These are phyloP conservation scores for Sebastes baramenuke DNA, from an alignment of 2,797 vertebrate species.

Conservation along the genomic window DNA sequence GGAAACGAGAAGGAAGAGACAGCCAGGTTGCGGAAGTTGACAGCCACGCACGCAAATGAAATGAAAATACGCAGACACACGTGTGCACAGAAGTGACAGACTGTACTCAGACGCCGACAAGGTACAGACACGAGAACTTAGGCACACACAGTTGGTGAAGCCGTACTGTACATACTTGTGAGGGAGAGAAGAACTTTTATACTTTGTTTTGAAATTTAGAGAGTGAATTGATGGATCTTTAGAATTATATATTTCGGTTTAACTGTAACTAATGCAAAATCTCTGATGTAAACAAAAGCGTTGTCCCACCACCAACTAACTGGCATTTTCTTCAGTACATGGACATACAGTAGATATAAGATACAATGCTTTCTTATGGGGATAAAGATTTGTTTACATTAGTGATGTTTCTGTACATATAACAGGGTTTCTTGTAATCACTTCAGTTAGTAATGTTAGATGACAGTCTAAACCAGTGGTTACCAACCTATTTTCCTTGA, in stretches of 20 bases:
- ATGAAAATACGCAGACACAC: constrained; percentile 36
- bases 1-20: constrained; percentile 64
- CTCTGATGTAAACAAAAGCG: neutral
- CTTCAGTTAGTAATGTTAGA: neutral
- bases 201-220: constrained; percentile 8
- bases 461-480: too few species aligned
- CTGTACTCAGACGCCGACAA: constrained; percentile 59
- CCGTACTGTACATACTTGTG: neutral
- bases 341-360: neutral
- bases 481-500: too few species aligned
- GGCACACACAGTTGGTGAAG: constrained; percentile 9
- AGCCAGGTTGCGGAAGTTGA: constrained; percentile 66
- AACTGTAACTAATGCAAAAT: neutral
- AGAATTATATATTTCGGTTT: neutral
- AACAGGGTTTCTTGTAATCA: neutral
- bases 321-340: neutral
- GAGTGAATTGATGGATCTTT: neutral
- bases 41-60: constrained; percentile 41
- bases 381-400: neutral
- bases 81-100: constrained; percentile 41
- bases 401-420: neutral
- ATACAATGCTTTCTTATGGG: neutral
- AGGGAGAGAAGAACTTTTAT: neutral
- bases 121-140: constrained; percentile 66
- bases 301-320: neutral